Evolutionary conservation across 2,113 vertebrate genomes (phyloP), one percentile per base, ranked within the genome.

Genomic region (Ifrita kowaldi): DNA sequence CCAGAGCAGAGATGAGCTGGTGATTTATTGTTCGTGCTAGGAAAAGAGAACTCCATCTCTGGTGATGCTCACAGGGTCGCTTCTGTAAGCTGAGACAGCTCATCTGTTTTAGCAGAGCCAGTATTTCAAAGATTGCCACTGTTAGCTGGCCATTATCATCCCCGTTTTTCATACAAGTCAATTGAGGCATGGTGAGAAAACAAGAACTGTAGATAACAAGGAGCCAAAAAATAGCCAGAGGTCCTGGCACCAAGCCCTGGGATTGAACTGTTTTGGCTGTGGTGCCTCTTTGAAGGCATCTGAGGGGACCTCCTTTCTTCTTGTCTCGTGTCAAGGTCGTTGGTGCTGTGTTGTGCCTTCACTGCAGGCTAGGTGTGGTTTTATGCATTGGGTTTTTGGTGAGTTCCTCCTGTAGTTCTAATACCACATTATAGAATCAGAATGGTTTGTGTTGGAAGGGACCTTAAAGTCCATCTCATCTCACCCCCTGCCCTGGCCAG

Each of bases 21-120:
- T 77, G 88, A 91, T 90, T 85, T 77, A 93, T 94, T 23, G n/a
- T 77, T 73, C 50, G 28, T 1, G 7, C 53, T 56, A 80, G 23
- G 44, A 71, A 89, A 62, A n/a, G 59, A 59, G 82, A 67, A 30
- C 41, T 26, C 9, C 0, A 64, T 74, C 80, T 64, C 52, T 64
- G 89, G 78, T 62, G 60, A 27, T 26, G 68, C 41, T 79, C 27
- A 24, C 55, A 47, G 89, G 73, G 75, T 83, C 2, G 0, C 62
- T 77, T 63, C 76, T 94, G 73, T 71, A 27, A 89, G 92, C 64
- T 65, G 87, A 87, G 91, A n/a, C 76, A 74, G 86, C 90, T 95
- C 87, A 82, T 89, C 93, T 91, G 85, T 53, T 89, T 53, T 33
- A 79, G 59, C 89, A 81, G 76, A 76, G 76, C 83, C 78, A 56